These are phyloP conservation scores for Alligator mississippiensis DNA, from an alignment of 2,113 vertebrate species.

Conservation along the genomic window DNA sequence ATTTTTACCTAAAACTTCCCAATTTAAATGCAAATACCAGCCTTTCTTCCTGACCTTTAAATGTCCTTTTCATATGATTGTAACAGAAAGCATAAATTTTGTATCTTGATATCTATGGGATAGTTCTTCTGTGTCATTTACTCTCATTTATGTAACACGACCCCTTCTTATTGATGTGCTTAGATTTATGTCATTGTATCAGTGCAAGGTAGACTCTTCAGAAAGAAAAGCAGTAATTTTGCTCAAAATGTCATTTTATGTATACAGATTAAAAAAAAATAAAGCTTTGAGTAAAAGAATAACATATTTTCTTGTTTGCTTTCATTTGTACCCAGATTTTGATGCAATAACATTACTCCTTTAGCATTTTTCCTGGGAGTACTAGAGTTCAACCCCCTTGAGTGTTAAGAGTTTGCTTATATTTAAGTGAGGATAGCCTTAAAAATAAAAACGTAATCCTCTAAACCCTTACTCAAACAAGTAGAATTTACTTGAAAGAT, in stretches of 20 bases:
- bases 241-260: conserved; percentile 46
- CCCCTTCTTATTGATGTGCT: conserved; percentile 58
- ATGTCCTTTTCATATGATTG: conserved; percentile 74
- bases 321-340: conserved; percentile 29
- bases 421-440: neutral
- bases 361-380: neutral
- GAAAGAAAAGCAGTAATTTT: conserved; percentile 38
- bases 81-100: conserved; percentile 75
- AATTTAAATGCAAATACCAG: conserved; percentile 86
- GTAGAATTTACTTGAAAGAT: neutral
- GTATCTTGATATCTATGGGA: conserved; percentile 60
- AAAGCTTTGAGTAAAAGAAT: conserved; percentile 14
- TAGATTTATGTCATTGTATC: conserved; percentile 51
- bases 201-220: conserved; percentile 5
- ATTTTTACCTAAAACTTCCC: conserved; percentile 80
- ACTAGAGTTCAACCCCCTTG: neutral
- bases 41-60: conserved; percentile 83
- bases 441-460: neutral
- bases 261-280: conserved; percentile 51
- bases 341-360: neutral
- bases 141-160: conserved; percentile 44
- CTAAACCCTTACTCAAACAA: accelerated
- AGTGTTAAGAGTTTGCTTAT: neutral
- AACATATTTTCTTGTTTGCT: conserved; percentile 11
- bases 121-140: conserved; percentile 46